Conservation (phyloP, 2,888 invertebrate species). For the Drepana falcataria region DNA sequence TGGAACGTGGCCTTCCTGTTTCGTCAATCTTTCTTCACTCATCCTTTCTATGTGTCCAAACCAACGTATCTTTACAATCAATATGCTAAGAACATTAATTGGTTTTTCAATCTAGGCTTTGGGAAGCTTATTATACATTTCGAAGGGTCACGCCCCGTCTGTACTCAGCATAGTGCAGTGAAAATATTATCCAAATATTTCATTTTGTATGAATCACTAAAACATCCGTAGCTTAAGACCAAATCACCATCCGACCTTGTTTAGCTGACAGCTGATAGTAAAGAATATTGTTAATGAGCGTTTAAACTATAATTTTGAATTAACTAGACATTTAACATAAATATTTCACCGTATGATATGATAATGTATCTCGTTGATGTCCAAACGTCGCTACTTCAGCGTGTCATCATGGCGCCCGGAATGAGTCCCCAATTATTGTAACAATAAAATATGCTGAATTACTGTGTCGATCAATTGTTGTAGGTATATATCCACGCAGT, state of each 20-base stretch:
- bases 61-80: too few species aligned
- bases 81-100: too few species aligned
- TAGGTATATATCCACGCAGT: too few species aligned
- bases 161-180: too few species aligned
- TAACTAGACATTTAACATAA: neutral
- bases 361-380: constrained; percentile 20
- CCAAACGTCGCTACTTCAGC: neutral
- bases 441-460: constrained; percentile 7
- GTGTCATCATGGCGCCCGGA: constrained; percentile 3
- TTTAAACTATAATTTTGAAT: neutral
- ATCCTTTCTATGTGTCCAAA: too few species aligned
- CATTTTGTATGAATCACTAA: neutral
- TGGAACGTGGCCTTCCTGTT: too few species aligned
- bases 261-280: neutral
- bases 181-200: too few species aligned
- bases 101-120: too few species aligned
- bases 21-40: too few species aligned
- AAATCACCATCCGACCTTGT: neutral
- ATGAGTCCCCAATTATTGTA: constrained; percentile 6
- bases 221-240: neutral
- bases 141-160: too few species aligned
- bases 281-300: constrained; percentile 8
- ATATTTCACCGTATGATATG: constrained; percentile 11
- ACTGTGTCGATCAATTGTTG: too few species aligned
- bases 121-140: too few species aligned